These are phyloP conservation scores for Sceliomorpha sp. DNA, from an alignment of 2,888 invertebrate genomes.

Conservation along the genomic window DNA sequence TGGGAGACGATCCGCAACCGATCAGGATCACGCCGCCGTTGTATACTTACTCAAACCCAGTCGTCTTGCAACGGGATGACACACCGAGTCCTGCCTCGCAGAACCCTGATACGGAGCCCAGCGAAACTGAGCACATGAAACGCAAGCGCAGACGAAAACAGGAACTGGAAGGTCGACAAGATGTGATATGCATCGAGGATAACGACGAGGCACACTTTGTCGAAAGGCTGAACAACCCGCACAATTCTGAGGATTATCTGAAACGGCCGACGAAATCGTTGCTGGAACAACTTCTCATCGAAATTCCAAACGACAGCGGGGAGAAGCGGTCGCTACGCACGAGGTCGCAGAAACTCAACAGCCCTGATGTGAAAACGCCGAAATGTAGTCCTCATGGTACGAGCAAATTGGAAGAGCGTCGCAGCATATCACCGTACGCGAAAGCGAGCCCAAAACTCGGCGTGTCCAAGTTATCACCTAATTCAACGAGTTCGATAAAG, in stretches of 20 bases:
- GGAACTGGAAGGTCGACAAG: conserved; percentile 77
- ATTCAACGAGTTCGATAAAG: conserved; percentile 67
- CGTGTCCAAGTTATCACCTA: conserved; percentile 67
- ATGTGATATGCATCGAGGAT: conserved; percentile 78
- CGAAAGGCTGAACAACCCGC: conserved; percentile 68
- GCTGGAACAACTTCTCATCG: conserved; percentile 90
- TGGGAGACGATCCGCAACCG: conserved; percentile 84
- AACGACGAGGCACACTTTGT: conserved; percentile 74
- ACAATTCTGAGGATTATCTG: conserved; percentile 72
- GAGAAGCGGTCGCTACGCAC: conserved; percentile 81
- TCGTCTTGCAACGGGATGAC: conserved; percentile 83
- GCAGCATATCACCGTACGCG: conserved; percentile 78
- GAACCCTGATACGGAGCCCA: conserved; percentile 72
- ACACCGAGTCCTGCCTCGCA: conserved; percentile 80
- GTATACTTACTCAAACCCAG: conserved; percentile 88
- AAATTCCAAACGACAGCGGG: conserved; percentile 86
- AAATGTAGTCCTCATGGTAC: conserved; percentile 76
- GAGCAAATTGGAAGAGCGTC: conserved; percentile 73
- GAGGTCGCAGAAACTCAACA: conserved; percentile 77
- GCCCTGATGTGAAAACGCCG: conserved; percentile 77
- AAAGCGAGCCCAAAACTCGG: conserved; percentile 79
- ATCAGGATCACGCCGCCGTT: conserved; percentile 87
- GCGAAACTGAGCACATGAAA: conserved; percentile 74
- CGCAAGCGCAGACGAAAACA: conserved; percentile 78
- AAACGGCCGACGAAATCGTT: conserved; percentile 81